Percentiles rank a stretch among this genome's conserved stretches.
These are phyloP conservation scores for Halcyon leucocephala DNA, from an alignment of 2,797 vertebrate species.

Conservation along the genomic window DNA sequence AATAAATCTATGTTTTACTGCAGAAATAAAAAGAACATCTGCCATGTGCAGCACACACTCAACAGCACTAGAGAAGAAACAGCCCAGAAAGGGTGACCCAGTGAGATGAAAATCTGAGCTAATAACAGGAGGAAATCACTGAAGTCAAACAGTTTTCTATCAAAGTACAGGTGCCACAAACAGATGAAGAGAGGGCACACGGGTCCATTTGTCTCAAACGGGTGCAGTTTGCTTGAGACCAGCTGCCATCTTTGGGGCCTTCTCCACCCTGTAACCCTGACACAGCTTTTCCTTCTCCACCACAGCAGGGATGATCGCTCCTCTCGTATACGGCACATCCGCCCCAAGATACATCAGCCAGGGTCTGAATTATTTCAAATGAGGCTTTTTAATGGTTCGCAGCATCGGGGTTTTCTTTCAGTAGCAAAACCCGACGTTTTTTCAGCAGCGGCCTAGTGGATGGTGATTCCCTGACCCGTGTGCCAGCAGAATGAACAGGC, in stretches of 20 bases:
- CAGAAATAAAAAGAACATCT: background rate
- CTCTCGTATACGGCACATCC: fast-evolving
- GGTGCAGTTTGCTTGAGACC: background rate
- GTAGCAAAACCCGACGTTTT: background rate
- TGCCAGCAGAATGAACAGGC: background rate
- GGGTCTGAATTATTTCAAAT: background rate
- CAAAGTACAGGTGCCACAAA: background rate
- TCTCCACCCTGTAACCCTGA: background rate
- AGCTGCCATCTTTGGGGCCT: background rate
- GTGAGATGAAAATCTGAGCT: background rate
- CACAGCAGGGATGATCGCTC: too few relatives aligned
- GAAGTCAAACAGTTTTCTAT: background rate
- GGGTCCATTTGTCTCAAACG: background rate
- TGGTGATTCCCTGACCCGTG: background rate
- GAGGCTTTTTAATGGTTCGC: background rate
- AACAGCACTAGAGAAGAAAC: background rate
- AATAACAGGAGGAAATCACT: background rate
- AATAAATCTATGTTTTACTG: background rate
- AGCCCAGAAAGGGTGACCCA: background rate
- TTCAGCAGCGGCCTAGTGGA: background rate
- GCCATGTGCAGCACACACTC: background rate
- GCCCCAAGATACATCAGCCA: fast-evolving
- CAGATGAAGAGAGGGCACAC: background rate
- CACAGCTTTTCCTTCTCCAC: background rate
- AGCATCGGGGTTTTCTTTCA: background rate